Base-by-base conservation (phyloP, 2,888 invertebrate species). In the Tiliacea aurago region DNA sequence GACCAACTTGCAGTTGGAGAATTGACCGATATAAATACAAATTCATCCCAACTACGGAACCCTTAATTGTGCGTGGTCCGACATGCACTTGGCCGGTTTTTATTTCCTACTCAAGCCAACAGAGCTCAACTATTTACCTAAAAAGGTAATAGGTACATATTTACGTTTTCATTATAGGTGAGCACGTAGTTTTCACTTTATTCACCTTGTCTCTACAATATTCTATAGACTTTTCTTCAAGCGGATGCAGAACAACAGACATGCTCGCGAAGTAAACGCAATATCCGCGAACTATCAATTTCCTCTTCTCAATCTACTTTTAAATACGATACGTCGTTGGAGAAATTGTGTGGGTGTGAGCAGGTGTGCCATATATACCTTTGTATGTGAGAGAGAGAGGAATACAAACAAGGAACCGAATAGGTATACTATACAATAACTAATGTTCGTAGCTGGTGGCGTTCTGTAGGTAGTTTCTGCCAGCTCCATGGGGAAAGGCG, bases 231-330 rank as follows among this genome's bases (percentile, higher is more conserved):
- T 69, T 47, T 33, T 33, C 61, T 61, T 61, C 33, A 33, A 33
- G 20, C 75, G 75, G 78, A 75, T 49, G 47, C 47, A 43, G 28
- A 78, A 78, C 61, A 69, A 75, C 78, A 70, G 53, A 51, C 80
- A 65, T 63, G 47, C 56, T 49, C 49, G 53, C 51, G 20, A 58
- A 13, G 56, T 66, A 53, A 71, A 70, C 66, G 73, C 73, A 81
- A 83, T 78, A 78, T 83, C 83, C 83, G 83, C 15, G 18, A 63
- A 68, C 61, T 59, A 58, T 65, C 47, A 58, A 84, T 84, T 84
- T 84, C 83, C 81, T 75, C 13, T 72, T 59, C 63, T 63, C 53
- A 64, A n/a, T 56, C n/a, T 68, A 66, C 47, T 59, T 66, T n/a
- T 49, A 73, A 72, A 73, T 72, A 58, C 41, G n/a, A 72, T 73